phyloP scores from a whole-genome alignment of 2,888 invertebrate species.

The Pseudanteris insignis region DNA sequence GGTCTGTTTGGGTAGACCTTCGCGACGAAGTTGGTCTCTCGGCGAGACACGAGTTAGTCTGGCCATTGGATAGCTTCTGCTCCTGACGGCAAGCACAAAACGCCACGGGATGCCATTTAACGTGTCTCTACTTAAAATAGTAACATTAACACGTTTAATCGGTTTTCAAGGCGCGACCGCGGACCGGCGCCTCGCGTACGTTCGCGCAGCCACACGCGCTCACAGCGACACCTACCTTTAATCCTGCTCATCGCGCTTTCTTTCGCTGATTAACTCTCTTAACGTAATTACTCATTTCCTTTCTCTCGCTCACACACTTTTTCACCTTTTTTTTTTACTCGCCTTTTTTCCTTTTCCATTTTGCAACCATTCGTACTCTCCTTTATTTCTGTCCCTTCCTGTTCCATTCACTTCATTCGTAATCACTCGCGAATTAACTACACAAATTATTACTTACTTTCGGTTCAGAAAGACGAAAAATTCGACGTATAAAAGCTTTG shows the following conservation, averaged over 20 bases:
- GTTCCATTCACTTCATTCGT: not conserved
- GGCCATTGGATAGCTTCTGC: conserved; percentile 47
- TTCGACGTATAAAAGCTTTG: too few species aligned
- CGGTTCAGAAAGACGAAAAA: too few species aligned
- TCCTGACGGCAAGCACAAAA: conserved; percentile 60
- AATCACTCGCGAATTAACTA: not conserved
- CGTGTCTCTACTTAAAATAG: conserved; percentile 55
- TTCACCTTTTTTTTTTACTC: too few species aligned
- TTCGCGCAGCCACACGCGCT: conserved; percentile 18
- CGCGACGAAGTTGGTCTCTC: conserved; percentile 35
- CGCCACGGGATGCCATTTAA: conserved; percentile 64
- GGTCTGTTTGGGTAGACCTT: conserved; percentile 46
- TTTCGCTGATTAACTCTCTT: conserved; percentile 5
- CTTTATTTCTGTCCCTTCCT: too few species aligned
- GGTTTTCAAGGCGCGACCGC: conserved; percentile 42
- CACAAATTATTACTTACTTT: not conserved
- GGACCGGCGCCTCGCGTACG: conserved; percentile 26
- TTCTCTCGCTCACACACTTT: not conserved
- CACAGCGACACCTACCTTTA: conserved; percentile 15
- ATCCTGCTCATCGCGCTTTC: conserved; percentile 17
- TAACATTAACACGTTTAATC: conserved; percentile 51
- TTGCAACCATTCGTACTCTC: too few species aligned
- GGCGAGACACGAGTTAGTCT: conserved; percentile 43
- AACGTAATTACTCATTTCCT: not conserved
- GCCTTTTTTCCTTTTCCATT: too few species aligned